Conservation (phyloP, 2,113 vertebrate genomes). For the Neomonachus schauinslandi region DNA sequence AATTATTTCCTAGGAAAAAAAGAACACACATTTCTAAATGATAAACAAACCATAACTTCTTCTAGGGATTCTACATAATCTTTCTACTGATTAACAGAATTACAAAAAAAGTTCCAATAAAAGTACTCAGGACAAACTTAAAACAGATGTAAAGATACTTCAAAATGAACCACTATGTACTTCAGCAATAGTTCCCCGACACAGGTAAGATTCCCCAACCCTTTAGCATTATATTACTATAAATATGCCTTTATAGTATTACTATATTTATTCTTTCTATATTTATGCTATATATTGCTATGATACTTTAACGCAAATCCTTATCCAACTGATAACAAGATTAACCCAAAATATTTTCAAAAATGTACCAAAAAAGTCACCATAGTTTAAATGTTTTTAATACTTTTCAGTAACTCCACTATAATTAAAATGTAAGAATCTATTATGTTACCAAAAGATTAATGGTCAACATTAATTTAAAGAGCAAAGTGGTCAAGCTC, state of each 20-base stretch:
- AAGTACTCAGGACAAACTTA: constrained; percentile 28
- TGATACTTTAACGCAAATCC: constrained; percentile 63
- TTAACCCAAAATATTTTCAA: constrained; percentile 55
- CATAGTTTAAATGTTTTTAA: constrained; percentile 73
- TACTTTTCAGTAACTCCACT: constrained; percentile 70
- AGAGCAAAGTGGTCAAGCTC: constrained; percentile 43
- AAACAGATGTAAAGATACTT: neutral
- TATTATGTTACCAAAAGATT: constrained; percentile 76
- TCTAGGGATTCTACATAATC: neutral
- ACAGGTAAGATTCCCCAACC: constrained; percentile 58
- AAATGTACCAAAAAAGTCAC: constrained; percentile 35
- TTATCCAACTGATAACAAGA: constrained; percentile 65
- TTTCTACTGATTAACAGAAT: constrained; percentile 23
- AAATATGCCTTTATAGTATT: neutral
- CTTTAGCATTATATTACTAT: constrained; percentile 37
- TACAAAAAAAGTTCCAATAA: neutral
- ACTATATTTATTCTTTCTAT: neutral
- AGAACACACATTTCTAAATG: constrained; percentile 36
- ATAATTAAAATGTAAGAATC: constrained; percentile 64
- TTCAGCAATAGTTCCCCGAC: neutral
- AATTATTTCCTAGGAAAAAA: neutral
- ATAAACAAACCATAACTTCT: neutral
- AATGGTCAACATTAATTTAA: constrained; percentile 63
- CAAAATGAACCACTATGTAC: constrained; percentile 32
- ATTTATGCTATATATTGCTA: neutral